These are phyloP conservation scores for Neodon shergylaensis DNA, from an alignment of 2,113 vertebrate species.

Conservation along the genomic window DNA sequence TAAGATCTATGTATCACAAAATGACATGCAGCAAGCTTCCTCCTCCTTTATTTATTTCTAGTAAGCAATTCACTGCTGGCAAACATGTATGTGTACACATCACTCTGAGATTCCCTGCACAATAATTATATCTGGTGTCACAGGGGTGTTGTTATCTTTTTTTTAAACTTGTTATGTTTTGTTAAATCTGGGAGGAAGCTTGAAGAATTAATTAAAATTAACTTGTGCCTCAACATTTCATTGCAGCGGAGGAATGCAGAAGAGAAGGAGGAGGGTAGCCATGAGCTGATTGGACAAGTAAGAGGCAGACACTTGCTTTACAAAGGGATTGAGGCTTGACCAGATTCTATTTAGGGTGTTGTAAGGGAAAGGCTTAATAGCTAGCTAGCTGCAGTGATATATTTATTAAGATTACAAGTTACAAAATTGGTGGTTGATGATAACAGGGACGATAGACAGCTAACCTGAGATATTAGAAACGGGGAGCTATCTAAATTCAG, in stretches of 20 bases:
- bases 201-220: slow-evolving; percentile 68
- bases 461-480: background rate
- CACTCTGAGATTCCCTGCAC: background rate
- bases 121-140: slow-evolving; percentile 59
- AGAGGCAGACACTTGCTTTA: background rate
- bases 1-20: slow-evolving; percentile 71
- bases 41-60: slow-evolving; percentile 73
- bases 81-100: background rate
- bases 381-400: slow-evolving; percentile 37
- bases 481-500: slow-evolving; percentile 16
- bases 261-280: background rate
- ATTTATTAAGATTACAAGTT: slow-evolving; percentile 52
- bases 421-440: slow-evolving; percentile 25
- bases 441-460: background rate
- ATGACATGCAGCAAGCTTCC: slow-evolving; percentile 69
- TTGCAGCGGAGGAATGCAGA: background rate
- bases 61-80: slow-evolving; percentile 67
- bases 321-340: background rate
- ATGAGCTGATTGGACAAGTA: background rate
- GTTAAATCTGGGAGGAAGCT: slow-evolving; percentile 46
- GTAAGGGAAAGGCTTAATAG: slow-evolving; percentile 24
- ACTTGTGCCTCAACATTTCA: slow-evolving; percentile 54
- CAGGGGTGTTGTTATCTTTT: background rate
- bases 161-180: slow-evolving; percentile 62
- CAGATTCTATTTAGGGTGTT: slow-evolving; percentile 6